Base-by-base conservation (phyloP, 2,113 vertebrate species). In the Prionailurus viverrinus region DNA sequence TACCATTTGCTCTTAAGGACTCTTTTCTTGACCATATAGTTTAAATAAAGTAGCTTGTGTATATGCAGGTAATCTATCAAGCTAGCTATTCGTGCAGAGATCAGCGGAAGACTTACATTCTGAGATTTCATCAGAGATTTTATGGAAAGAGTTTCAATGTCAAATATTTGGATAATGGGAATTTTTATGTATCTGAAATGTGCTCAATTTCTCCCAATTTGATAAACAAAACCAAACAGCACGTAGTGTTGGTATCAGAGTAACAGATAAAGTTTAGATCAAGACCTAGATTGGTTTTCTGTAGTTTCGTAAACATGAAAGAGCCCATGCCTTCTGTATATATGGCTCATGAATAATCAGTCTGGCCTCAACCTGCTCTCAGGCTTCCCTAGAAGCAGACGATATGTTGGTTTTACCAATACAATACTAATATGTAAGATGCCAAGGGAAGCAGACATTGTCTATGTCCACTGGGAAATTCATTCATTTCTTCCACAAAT, bases 101-200 rank as follows among this genome's bases (percentile, higher is more conserved):
- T 45, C 45, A 15, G 83, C 1, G 14, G 11, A 82, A 81, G 45
- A 55, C 6, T 83, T 55, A 53, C 7, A 25, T 87, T 92, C 51
- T 45, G 86, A 89, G 71, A 94, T 74, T 76, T 84, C 85, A 76
- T 81, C 10, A 8, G 66, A 97, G 19, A 66, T n/a, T 66, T 82
- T n/a, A 71, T 23, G 16, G 33, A 5, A n/a, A 89, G 25, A 80
- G 10, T 79, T 87, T 71, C 29, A 27, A 88, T 33, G 36, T 7
- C 36, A 90, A 83, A 14, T 45, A 96, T 74, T 82, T 79, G n/a
- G 51, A 41, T 39, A 73, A 81, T 33, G n/a, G 14, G 63, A 31
- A 96, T 51, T 36, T 81, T 55, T 53, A 53, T 36, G 25, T 71
- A 78, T 82, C n/a, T 80, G 83, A 71, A 92, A 81, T 45, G 65